Evolutionary conservation across 2,888 invertebrate species (phyloP).

Genomic region (Torymus tubicola): DNA sequence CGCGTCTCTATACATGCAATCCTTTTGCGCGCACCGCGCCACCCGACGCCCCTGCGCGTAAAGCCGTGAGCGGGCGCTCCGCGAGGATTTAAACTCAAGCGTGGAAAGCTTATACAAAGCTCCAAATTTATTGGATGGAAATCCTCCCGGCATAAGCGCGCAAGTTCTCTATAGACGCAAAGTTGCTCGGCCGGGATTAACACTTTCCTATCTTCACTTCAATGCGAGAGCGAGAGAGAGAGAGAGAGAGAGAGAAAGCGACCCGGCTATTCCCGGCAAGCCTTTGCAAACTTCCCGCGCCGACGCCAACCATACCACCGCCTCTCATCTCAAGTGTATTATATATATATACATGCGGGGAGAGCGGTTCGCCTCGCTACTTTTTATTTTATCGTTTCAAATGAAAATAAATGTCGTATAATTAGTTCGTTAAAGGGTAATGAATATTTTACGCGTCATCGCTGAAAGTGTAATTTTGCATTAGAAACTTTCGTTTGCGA

Average conservation of each 20-base stretch:
- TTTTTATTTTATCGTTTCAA: constrained; percentile 35
- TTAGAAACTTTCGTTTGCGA: too few relatives aligned
- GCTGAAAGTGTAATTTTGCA: too few relatives aligned
- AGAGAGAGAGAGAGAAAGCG: too few relatives aligned
- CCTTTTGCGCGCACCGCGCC: constrained; percentile 46
- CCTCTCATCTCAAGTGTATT: too few relatives aligned
- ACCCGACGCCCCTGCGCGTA: constrained; percentile 21
- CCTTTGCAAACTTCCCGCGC: constrained; percentile 58
- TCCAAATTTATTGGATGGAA: constrained; percentile 80
- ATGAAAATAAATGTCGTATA: constrained; percentile 27
- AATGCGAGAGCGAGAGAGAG: constrained; percentile 58
- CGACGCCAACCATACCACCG: too few relatives aligned
- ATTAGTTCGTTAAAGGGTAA: too few relatives aligned
- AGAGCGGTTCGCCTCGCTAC: neutral
- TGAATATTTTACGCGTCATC: too few relatives aligned
- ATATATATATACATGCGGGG: too few relatives aligned
- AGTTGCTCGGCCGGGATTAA: constrained; percentile 79
- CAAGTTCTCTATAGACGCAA: constrained; percentile 75
- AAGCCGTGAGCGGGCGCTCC: constrained; percentile 63
- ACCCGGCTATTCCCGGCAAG: constrained; percentile 65
- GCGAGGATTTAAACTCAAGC: constrained; percentile 76
- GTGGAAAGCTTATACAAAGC: constrained; percentile 80
- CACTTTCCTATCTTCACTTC: constrained; percentile 78
- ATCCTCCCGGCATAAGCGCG: constrained; percentile 76
- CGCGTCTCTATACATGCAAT: constrained; percentile 36